phyloP scores from a whole-genome alignment of 2,888 invertebrate genomes.

The Elysia crispata region DNA sequence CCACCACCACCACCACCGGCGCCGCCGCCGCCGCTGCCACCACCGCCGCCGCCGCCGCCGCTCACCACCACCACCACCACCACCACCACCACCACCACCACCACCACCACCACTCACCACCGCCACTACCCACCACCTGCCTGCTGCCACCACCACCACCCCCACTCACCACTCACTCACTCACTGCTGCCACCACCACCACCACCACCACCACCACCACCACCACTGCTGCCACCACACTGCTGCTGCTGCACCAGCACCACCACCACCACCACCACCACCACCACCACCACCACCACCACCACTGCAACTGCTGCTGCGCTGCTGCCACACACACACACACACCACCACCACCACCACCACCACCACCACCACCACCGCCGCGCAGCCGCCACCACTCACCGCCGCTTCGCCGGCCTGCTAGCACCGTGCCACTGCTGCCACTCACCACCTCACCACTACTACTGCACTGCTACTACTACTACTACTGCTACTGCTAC shows the following conservation, averaged over 20 bases:
- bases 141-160: not conserved
- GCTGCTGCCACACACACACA: too few relatives aligned
- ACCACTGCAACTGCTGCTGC: not conserved
- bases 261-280: not conserved
- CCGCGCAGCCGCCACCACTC: too few relatives aligned
- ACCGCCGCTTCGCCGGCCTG: too few relatives aligned
- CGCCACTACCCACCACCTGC: not conserved
- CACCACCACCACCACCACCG: not conserved
- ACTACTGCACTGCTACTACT: constrained; percentile 13
- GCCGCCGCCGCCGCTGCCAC: not conserved
- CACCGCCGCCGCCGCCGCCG: too few relatives aligned
- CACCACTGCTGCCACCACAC: not conserved
- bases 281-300: not conserved
- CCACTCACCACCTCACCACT: not conserved
- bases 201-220: constrained; percentile 1
- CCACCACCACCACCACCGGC: too few relatives aligned
- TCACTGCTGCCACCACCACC: not conserved
- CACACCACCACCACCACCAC: too few relatives aligned
- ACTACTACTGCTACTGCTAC: constrained; percentile 1
- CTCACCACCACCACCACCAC: too few relatives aligned
- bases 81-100: too few relatives aligned
- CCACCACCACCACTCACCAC: too few relatives aligned
- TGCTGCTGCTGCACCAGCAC: not conserved
- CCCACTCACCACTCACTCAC: not conserved
- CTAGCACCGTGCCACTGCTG: too few relatives aligned